Evolutionary conservation across 2,797 vertebrate genomes (phyloP), one percentile per base, ranked within the genome.

Genomic region (Pseudochaenichthys georgianus): DNA sequence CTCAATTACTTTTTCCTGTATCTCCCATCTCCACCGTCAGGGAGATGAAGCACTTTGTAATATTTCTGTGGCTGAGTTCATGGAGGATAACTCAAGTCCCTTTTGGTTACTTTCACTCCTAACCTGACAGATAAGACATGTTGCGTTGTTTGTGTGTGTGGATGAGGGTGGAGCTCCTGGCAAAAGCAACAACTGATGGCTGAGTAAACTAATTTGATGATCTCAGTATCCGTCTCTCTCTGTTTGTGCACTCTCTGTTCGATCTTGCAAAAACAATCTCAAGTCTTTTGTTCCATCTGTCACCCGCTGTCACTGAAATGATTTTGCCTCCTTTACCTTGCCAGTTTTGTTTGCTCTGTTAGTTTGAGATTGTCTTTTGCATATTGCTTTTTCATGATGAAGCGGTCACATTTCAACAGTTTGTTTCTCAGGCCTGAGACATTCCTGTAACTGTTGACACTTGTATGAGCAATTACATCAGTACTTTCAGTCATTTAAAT

Each of bases 1-100:
- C 84, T 91, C 78, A 3, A 91, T 91, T 88, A 77, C 79, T 83
- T 87, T 81, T 43, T 64, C 64, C 80, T 68, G 48, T 87, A 87
- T 90, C 85, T 78, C 53, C 63, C 3, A 58, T 84, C 70, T 82
- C 72, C 61, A 71, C 23, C 76, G 57, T 38, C 77, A 80, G 57
- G 54, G 46, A 80, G 75, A 82, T 60, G 80, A 80, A 84, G 68
- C 70, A 41, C 55, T 72, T 8, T 16, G 55, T 78, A 77, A 86
- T 86, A 63, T 84, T 70, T 86, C 70, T 81, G 72, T 57, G 74
- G 84, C 78, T 83, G 70, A 64, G 51, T 82, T 68, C 53, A 21
- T 70, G 47, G 58, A 78, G 4, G 59, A 82, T 84, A 85, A 75
- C 78, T 74, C 2, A 1, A 61, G 76, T 87, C 78, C 71, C 81